phyloP scores from a whole-genome alignment of 2,888 invertebrate species.

The Idaea straminata region DNA sequence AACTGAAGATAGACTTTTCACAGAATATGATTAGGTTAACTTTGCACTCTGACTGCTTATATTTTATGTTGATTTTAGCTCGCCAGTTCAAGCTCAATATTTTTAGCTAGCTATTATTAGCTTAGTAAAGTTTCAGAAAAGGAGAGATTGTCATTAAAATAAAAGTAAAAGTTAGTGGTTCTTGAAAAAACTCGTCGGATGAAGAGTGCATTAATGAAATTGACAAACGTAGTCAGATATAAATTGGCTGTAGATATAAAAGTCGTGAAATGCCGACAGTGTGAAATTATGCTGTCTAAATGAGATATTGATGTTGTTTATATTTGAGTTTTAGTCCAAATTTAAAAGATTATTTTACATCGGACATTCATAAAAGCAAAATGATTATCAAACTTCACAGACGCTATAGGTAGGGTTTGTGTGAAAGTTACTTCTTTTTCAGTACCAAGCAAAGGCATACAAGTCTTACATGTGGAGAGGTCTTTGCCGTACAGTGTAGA shows the following conservation, averaged over 20 bases:
- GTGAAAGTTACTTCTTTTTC: neutral
- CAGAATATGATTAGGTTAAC: constrained; percentile 25
- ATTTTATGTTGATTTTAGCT: constrained; percentile 45
- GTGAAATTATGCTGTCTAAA: neutral
- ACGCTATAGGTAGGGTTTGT: too few species aligned
- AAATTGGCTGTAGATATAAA: neutral
- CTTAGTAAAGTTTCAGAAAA: constrained; percentile 37
- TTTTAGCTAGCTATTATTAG: constrained; percentile 36
- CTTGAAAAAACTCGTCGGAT: neutral
- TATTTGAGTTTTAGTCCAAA: neutral
- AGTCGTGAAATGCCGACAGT: neutral
- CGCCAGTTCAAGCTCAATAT: constrained; percentile 50
- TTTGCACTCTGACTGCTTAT: constrained; percentile 28
- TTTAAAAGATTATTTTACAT: neutral
- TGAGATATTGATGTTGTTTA: neutral
- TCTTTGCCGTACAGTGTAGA: neutral
- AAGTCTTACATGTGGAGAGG: neutral
- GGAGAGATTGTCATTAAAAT: constrained; percentile 18
- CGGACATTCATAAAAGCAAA: too few species aligned
- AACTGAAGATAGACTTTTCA: constrained; percentile 14
- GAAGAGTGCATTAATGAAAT: neutral
- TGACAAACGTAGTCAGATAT: neutral
- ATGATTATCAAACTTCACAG: too few species aligned
- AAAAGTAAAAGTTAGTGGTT: neutral
- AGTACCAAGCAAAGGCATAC: neutral